Evolutionary conservation across 2,113 vertebrate species (phyloP).

Genomic region (Electrona antarctica): DNA sequence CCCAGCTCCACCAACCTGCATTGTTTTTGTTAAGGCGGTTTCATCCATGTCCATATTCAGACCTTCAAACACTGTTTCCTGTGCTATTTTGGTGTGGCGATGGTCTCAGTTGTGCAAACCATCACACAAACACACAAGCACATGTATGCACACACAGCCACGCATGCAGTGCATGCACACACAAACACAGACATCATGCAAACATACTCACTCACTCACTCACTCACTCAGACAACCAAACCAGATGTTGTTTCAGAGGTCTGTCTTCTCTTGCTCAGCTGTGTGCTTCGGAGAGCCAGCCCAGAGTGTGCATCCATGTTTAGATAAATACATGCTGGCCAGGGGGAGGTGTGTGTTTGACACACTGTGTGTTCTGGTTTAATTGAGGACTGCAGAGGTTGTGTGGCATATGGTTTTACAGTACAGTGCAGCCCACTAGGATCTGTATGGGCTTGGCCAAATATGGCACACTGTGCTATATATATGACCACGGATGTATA

Average conservation of each 20-base stretch:
- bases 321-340: conserved; percentile 58
- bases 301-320: conserved; percentile 54
- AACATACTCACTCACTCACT: background rate
- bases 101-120: no score
- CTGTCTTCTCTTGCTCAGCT: conserved; percentile 33
- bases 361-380: conserved; percentile 46
- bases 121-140: conserved; percentile 26
- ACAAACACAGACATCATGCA: background rate
- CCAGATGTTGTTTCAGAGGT: conserved; percentile 65
- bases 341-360: conserved; percentile 41
- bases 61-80: no score
- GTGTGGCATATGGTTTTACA: conserved; percentile 53
- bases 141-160: conserved; percentile 19
- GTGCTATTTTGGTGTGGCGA: no score
- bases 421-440: conserved; percentile 28
- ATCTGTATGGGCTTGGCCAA: conserved; percentile 20
- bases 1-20: no score
- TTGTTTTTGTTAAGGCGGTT: no score
- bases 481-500: conserved; percentile 8
- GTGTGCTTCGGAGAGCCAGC: conserved; percentile 36
- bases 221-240: background rate
- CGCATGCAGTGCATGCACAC: background rate
- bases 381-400: conserved; percentile 48
- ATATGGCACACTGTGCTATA: conserved; percentile 22
- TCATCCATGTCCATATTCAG: no score